These are phyloP conservation scores for Orthosia gothica DNA, from an alignment of 2,888 invertebrate genomes.

Conservation along the genomic window DNA sequence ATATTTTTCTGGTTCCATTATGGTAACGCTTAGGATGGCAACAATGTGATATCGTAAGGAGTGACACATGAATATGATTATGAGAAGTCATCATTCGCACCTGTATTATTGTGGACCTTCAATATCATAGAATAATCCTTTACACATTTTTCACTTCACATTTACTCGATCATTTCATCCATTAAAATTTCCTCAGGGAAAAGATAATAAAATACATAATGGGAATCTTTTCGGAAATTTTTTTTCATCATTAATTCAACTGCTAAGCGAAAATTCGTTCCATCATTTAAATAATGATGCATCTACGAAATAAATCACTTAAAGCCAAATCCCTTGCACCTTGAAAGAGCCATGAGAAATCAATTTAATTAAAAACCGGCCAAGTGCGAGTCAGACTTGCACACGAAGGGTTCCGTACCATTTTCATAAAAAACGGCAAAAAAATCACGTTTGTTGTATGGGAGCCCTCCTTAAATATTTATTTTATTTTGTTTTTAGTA, in stretches of 20 bases:
- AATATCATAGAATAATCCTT: not conserved
- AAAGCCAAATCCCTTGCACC: constrained; percentile 12
- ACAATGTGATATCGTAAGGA: constrained; percentile 19
- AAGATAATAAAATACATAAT: not conserved
- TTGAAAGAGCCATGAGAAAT: constrained; percentile 45
- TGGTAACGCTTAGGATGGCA: constrained; percentile 18
- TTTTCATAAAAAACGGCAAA: too few species aligned
- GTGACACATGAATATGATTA: constrained; percentile 44
- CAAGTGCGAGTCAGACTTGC: too few species aligned
- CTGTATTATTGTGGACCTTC: not conserved
- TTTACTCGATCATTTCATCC: not conserved
- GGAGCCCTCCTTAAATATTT: too few species aligned
- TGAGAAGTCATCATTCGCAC: constrained; percentile 30
- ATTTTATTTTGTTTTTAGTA: too few species aligned
- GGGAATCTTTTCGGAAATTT: not conserved
- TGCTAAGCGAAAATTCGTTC: constrained; percentile 2
- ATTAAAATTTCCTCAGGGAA: not conserved
- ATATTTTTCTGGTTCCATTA: constrained; percentile 2
- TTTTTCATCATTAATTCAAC: not conserved
- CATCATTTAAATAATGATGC: constrained; percentile 20
- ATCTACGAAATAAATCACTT: constrained; percentile 28
- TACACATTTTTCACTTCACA: too few species aligned
- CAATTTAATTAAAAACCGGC: constrained; percentile 33
- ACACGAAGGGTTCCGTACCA: too few species aligned
- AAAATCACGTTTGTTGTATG: too few species aligned